A percentile compares a stretch with the other conserved stretches of the same genome.
Evolutionary conservation across 2,888 invertebrate genomes (phyloP).

Genomic region (Lordiphosa andalusiaca): DNA sequence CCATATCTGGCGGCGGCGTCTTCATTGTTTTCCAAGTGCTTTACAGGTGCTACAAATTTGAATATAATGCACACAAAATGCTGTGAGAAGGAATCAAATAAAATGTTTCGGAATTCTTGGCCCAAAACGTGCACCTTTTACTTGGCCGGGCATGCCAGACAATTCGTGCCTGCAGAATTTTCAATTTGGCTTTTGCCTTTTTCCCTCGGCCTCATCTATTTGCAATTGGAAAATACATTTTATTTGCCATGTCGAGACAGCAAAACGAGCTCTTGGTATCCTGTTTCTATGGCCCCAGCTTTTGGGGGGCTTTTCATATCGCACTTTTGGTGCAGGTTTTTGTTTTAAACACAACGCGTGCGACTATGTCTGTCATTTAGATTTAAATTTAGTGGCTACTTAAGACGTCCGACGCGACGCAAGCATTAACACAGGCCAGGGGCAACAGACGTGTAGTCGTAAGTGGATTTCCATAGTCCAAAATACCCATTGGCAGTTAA

Average conservation of each 20-base stretch:
- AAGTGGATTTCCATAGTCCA: constrained; percentile 5
- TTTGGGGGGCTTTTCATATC: not conserved
- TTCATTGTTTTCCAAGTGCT: constrained; percentile 68
- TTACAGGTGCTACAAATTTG: constrained; percentile 72
- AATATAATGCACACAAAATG: constrained; percentile 56
- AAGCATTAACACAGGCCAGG: constrained; percentile 2
- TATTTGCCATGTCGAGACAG: constrained; percentile 47
- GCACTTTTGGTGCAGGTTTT: constrained; percentile 23
- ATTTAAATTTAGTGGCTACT: constrained; percentile 66
- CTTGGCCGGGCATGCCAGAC: constrained; percentile 29
- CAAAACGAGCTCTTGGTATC: constrained; percentile 37
- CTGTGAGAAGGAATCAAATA: constrained; percentile 71
- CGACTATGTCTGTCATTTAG: constrained; percentile 41
- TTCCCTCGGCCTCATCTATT: constrained; percentile 27
- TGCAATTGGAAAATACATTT: constrained; percentile 42
- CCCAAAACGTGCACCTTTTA: constrained; percentile 38
- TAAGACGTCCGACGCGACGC: constrained; percentile 41
- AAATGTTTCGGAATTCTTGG: constrained; percentile 55
- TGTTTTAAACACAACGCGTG: constrained; percentile 26
- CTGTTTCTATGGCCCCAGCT: constrained; percentile 25
- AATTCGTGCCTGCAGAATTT: constrained; percentile 35
- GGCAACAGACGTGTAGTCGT: constrained; percentile 4
- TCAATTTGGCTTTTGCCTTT: constrained; percentile 40
- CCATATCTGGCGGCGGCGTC: constrained; percentile 32
- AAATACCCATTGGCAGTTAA: not conserved